phyloP scores from a whole-genome alignment of 2,113 vertebrate genomes.

The Cryptomyrus ogoouensis region DNA sequence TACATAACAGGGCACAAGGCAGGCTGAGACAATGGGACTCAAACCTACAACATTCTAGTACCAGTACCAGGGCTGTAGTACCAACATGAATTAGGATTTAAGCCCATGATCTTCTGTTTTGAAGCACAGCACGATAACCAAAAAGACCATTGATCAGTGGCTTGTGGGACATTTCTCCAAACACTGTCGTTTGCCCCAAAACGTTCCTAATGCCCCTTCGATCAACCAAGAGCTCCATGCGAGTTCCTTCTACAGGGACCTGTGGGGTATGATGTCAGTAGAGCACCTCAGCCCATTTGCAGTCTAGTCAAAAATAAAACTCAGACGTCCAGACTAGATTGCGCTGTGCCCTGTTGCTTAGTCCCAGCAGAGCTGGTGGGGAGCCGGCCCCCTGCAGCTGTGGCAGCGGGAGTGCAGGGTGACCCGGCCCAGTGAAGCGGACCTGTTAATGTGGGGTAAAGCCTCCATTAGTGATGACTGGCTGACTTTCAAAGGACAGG shows the following conservation, averaged over 20 bases:
- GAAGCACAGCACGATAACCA: not conserved
- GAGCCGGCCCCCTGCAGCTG: not conserved
- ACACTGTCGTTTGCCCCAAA: not conserved
- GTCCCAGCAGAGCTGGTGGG: not conserved
- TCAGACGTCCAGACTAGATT: not conserved
- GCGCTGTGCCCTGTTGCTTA: not conserved
- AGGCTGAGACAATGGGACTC: not conserved
- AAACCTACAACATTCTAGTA: not conserved
- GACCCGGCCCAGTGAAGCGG: not conserved
- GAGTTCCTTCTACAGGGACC: not conserved
- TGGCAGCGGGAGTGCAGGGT: not conserved
- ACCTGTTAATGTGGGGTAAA: not conserved
- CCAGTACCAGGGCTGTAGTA: not conserved
- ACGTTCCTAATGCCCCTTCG: not conserved
- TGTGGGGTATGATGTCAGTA: not conserved
- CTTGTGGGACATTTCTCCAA: not conserved
- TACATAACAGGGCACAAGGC: not conserved
- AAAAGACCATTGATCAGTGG: not conserved
- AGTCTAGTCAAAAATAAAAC: not conserved
- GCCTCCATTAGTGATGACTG: not conserved
- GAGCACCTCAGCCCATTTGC: not conserved
- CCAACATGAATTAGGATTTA: not conserved
- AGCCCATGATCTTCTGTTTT: not conserved
- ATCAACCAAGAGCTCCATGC: not conserved
- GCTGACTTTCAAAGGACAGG: not conserved